Base-by-base conservation (phyloP, 2,888 invertebrate genomes). In the Camponotus fellah region DNA sequence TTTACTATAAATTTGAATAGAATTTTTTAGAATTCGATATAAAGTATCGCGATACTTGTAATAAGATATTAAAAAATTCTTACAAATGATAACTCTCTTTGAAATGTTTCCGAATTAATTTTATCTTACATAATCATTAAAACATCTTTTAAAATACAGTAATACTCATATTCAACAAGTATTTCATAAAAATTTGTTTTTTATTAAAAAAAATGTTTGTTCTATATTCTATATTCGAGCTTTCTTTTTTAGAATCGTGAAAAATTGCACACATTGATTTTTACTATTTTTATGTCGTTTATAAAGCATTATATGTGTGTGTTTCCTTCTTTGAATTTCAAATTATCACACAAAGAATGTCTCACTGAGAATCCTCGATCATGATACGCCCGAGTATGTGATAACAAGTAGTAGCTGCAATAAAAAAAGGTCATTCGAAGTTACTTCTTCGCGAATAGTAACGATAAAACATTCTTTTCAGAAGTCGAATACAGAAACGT, bases 391-490 rank as follows among this genome's bases (percentile, higher is more conserved):
- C 60, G 40, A 68, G 69, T 62, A 77, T 40, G 66, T 46, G 58
- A 37, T 68, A 26, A 81, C 65, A 71, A 60, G 64, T 60, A 64
- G 40, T 40, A 66, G 64, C 26, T 72, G 17, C 62, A 53, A 75
- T 34, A 37, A 74, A 34, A 40, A 58, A 40, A 40, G 37, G 82
- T 65, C 71, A 76, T 71, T 77, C 69, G 60, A 66, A 82, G 58
- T 79, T 60, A 79, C 46, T 60, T 60, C 34, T 79, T 60, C 43
- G 69, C 14, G 58, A 43, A 69, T 65, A 69, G 58, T 40, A 43
- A 26, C 71, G 79, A 79, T 79, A 60, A 79, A 60, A 79, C 81
- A 81, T 75, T 81, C 74, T 64, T 75, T 81, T 75, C 64, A 64
- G 56, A 14, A 64, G 64, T 75, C 81, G 81, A 75, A 64, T 76